These are phyloP conservation scores for Vidua chalybeata DNA, from an alignment of 2,113 vertebrate species.

Conservation along the genomic window DNA sequence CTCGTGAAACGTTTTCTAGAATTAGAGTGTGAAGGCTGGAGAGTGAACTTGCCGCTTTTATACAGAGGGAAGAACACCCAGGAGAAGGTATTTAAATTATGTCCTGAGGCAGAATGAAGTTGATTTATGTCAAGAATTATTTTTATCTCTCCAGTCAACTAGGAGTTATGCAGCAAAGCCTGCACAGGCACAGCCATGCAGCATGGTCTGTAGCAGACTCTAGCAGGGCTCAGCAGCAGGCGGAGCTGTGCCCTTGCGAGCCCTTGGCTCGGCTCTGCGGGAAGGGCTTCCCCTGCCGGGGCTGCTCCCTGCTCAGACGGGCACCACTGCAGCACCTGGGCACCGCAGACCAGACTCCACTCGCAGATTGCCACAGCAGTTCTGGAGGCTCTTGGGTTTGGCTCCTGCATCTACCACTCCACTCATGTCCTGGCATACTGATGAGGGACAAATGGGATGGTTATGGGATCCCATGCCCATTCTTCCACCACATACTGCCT, in stretches of 20 bases:
- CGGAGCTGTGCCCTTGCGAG: background rate
- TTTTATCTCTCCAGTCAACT: slow-evolving; percentile 50
- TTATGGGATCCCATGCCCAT: background rate
- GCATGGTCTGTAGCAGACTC: background rate
- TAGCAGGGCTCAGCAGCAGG: background rate
- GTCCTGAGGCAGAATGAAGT: slow-evolving; percentile 27
- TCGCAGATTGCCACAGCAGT: background rate
- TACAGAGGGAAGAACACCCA: slow-evolving; percentile 3
- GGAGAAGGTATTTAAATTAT: slow-evolving; percentile 40
- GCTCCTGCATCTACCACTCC: background rate
- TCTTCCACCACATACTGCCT: background rate
- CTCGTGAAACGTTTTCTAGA: background rate
- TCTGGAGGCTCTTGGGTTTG: background rate
- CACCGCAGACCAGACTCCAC: background rate
- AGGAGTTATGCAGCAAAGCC: background rate
- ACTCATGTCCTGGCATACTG: fast-evolving
- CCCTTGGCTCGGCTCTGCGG: fast-evolving
- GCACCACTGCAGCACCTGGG: background rate
- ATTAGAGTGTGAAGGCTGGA: background rate
- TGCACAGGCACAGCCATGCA: background rate
- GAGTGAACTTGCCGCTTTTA: background rate
- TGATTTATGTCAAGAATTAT: slow-evolving; percentile 58
- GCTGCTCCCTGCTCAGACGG: background rate
- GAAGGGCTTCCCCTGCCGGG: background rate
- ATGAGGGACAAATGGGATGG: background rate